Evolutionary conservation across 1,140 invertebrate genomes (phyloP), one percentile per base, ranked within the genome.

Genomic region (Nylanderia fulva): DNA sequence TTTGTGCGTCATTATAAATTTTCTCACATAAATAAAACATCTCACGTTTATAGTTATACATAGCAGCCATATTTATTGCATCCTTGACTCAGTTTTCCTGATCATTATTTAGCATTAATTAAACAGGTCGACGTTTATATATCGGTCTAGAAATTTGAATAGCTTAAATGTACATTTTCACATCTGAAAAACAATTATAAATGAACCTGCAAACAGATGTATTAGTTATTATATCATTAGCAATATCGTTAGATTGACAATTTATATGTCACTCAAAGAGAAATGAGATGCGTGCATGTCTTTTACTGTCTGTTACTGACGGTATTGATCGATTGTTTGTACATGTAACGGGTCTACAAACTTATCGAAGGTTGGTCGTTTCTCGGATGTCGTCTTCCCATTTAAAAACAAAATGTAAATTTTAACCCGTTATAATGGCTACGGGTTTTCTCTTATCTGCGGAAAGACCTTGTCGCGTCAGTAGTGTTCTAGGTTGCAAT

Each of bases 401-500:
- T 86, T 68, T 69, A 79, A 79, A 76, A 54, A 18, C 18, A 13
- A 72, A 63, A 56, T 83, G 80, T 58, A 82, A 85, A 69, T 74
- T 66, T 87, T 66, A 77, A 42, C 60, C 24, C 7, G 27, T 75
- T 88, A 48, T 48, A 88, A 89, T 90, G 76, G 80, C 63, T 68
- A 75, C 86, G 45, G 77, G 48, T 79, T 39, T 68, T 68, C 76
- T 87, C 75, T 90, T 90, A 90, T 90, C 88, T 88, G 71, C 56
- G 52, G 11, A 29, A 45, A 90, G 86, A 48, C 89, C 89, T 90
- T 90, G 89, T 48, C 42, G 33, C 64, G 58, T 33, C 88, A 54
- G 29, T 29, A 27, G 64, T 79, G 61, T 29, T 36, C 18, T 21
- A 45, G n/a, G 11, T 52, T 68, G 48, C 66, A 56, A 69, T 21